These are phyloP conservation scores for Leptobrachium ailaonicum DNA, from an alignment of 2,113 vertebrate genomes.

Conservation along the genomic window DNA sequence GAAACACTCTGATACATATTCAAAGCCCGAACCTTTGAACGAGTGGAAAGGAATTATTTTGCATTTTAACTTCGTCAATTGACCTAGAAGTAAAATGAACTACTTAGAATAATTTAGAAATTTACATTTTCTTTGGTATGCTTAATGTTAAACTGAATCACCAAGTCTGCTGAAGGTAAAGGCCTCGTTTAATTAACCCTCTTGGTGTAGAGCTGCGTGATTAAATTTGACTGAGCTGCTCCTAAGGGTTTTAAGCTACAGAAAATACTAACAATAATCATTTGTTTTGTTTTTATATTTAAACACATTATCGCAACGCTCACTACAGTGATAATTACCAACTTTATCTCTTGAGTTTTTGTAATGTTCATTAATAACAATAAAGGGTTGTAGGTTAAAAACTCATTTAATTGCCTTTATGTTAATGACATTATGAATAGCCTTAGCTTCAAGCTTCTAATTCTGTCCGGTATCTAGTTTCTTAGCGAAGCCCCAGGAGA, in stretches of 20 bases:
- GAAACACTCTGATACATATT: conserved; percentile 28
- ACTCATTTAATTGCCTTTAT: conserved; percentile 99
- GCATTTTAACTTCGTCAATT: conserved; percentile 36
- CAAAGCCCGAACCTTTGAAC: conserved; percentile 9
- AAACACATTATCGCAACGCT: conserved; percentile 88
- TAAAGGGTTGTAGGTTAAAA: conserved; percentile 99
- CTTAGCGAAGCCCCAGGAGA: conserved; percentile 84
- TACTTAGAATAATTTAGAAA: conserved; percentile 73
- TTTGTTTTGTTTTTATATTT: conserved; percentile 95
- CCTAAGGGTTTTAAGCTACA: conserved; percentile 81
- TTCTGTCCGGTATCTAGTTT: conserved; percentile 92
- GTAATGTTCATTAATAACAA: conserved; percentile 98
- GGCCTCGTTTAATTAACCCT: conserved; percentile 93
- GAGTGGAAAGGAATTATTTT: conserved; percentile 35
- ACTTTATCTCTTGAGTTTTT: conserved; percentile 89
- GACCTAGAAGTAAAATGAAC: conserved; percentile 63
- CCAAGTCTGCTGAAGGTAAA: conserved; percentile 77
- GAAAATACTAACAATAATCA: conserved; percentile 91
- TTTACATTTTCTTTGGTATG: conserved; percentile 74
- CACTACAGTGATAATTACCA: conserved; percentile 95
- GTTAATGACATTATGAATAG: conserved; percentile 99
- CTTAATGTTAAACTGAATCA: conserved; percentile 75
- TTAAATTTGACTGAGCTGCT: conserved; percentile 89
- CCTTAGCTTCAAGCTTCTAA: conserved; percentile 87
- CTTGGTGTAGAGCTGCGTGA: conserved; percentile 87